Evolutionary conservation across 2,797 vertebrate genomes (phyloP).

Genomic region (Lepilemur ruficaudatus): DNA sequence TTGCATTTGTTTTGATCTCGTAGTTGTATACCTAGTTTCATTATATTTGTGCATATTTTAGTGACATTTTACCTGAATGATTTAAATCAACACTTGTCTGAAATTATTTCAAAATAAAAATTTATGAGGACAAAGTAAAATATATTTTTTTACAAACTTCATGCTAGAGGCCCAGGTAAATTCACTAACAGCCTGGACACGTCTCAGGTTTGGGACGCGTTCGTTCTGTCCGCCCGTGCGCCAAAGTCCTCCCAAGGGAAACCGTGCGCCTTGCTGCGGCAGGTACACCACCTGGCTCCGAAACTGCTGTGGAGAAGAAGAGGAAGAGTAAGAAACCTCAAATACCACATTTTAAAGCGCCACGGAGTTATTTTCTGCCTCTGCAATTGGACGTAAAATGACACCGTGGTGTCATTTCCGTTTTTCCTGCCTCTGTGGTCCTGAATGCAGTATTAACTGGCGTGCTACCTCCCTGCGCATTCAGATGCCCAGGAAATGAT

Average conservation of each 20-base stretch:
- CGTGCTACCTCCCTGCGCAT: background rate
- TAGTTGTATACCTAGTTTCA: background rate
- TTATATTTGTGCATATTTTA: background rate
- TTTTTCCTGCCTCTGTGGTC: background rate
- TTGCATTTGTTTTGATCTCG: background rate
- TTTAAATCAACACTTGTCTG: background rate
- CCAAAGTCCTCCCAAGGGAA: background rate
- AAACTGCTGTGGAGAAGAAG: background rate
- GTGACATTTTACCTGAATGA: background rate
- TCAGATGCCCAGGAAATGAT: background rate
- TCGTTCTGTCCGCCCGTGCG: background rate
- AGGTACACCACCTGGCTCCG: background rate
- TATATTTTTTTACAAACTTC: background rate
- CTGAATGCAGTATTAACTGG: background rate
- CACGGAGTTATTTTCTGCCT: background rate
- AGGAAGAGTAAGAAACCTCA: background rate
- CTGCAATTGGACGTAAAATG: background rate
- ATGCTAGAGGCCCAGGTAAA: background rate
- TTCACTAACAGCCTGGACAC: fast-evolving
- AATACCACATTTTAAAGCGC: background rate
- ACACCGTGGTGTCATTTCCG: background rate
- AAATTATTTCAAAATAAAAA: background rate
- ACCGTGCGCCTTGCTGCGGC: fast-evolving
- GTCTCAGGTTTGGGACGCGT: background rate
- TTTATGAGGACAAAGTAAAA: background rate